A percentile compares a stretch with the other conserved stretches of the same genome.
phyloP scores from a whole-genome alignment of 2,797 vertebrate species.

The Uromys caudimaculatus region DNA sequence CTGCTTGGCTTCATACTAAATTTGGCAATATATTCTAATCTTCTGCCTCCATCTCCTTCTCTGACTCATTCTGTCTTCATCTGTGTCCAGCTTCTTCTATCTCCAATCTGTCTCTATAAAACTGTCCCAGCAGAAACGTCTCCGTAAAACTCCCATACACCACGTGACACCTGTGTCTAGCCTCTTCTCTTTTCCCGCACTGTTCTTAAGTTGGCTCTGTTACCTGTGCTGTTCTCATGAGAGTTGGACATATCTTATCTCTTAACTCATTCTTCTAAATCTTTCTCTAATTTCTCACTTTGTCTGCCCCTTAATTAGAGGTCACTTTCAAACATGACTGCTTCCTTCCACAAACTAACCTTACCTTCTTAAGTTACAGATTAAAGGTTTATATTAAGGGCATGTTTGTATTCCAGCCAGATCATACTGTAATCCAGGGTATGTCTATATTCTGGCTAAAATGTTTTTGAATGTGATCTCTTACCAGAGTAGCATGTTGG shows the following conservation, averaged over 20 bases:
- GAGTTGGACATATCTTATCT: neutral
- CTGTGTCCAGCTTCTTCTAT: neutral
- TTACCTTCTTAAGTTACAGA: neutral
- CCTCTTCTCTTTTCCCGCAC: neutral
- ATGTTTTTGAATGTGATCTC: neutral
- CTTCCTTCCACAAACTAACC: neutral
- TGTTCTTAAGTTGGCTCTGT: neutral
- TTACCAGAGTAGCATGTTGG: neutral
- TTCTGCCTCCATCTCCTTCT: neutral
- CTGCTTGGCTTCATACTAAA: neutral
- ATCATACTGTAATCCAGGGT: neutral
- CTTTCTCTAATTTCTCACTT: neutral
- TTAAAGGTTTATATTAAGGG: neutral
- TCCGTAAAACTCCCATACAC: neutral
- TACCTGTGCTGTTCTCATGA: neutral
- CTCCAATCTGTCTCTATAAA: neutral
- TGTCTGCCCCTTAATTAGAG: neutral
- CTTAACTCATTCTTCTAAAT: neutral
- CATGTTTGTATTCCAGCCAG: neutral
- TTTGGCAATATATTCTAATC: neutral
- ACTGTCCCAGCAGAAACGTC: neutral
- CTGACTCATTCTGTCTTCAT: neutral
- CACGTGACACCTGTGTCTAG: neutral
- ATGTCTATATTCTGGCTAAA: neutral
- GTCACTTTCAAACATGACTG: neutral